Percentiles rank a stretch among this genome's conserved stretches.
These are phyloP conservation scores for Lontra canadensis DNA, from an alignment of 2,113 vertebrate genomes.

Conservation along the genomic window DNA sequence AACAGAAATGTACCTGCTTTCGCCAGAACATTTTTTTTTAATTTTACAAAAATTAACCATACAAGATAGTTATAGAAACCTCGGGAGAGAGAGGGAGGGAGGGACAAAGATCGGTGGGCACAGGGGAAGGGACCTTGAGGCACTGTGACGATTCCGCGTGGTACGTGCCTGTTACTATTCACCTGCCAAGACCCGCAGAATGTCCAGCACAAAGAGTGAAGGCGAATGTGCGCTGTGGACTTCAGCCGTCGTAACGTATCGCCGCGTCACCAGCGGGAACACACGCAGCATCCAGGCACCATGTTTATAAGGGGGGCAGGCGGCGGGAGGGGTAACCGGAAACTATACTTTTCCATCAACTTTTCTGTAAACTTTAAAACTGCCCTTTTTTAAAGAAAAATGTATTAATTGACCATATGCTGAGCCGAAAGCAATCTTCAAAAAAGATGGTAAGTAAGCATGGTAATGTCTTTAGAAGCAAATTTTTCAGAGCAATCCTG, in stretches of 20 bases:
- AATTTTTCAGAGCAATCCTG: neutral
- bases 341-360: neutral
- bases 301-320: neutral
- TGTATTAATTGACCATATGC: neutral
- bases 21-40: neutral
- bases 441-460: neutral
- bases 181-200: neutral
- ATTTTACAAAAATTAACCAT: neutral
- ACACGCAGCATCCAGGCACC: neutral
- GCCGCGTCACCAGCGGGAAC: accelerated
- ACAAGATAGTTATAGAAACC: neutral
- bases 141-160: neutral
- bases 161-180: accelerated
- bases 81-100: neutral
- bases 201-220: neutral
- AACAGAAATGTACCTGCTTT: neutral
- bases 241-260: neutral
- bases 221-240: neutral
- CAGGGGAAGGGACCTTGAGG: neutral
- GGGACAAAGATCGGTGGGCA: too few relatives aligned
- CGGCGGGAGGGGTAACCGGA: accelerated
- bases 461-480: neutral
- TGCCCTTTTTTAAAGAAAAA: neutral
- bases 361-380: neutral
- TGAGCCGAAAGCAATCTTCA: neutral